These are phyloP conservation scores for Hypena proboscidalis DNA, from an alignment of 2,888 invertebrate genomes.

Conservation along the genomic window DNA sequence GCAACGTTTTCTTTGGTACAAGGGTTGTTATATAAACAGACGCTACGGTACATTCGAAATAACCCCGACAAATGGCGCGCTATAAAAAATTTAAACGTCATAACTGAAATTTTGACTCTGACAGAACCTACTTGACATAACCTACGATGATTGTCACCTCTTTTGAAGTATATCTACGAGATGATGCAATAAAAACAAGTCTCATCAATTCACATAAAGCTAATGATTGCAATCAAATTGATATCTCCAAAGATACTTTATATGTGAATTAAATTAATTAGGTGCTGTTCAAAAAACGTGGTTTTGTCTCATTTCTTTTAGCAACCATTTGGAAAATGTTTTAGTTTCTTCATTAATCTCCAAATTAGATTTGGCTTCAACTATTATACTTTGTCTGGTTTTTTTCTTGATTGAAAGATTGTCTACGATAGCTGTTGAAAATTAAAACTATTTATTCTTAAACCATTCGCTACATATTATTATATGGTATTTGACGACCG, in stretches of 20 bases:
- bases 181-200: constrained; percentile 4
- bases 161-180: constrained; percentile 11
- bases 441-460: too few species aligned
- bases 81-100: constrained; percentile 3
- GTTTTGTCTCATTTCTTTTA: neutral
- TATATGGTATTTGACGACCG: too few species aligned
- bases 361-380: neutral
- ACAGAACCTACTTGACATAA: constrained; percentile 12
- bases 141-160: constrained; percentile 8
- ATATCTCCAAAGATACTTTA: constrained; percentile 3
- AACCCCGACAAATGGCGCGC: constrained; percentile 2
- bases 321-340: neutral
- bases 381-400: neutral
- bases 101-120: constrained; percentile 15
- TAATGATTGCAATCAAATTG: constrained; percentile 5
- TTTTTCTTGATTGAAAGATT: too few species aligned
- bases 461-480: too few species aligned
- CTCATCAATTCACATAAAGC: constrained; percentile 1
- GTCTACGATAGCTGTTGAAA: too few species aligned
- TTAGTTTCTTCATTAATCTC: neutral
- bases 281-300: constrained; percentile 2
- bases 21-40: neutral
- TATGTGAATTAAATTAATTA: constrained; percentile 4
- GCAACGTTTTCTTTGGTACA: constrained; percentile 3
- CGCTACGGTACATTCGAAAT: neutral